A percentile compares a stretch with the other conserved stretches of the same genome.
These are phyloP conservation scores for Syngnathus typhle DNA, from an alignment of 2,113 vertebrate species.

Conservation along the genomic window DNA sequence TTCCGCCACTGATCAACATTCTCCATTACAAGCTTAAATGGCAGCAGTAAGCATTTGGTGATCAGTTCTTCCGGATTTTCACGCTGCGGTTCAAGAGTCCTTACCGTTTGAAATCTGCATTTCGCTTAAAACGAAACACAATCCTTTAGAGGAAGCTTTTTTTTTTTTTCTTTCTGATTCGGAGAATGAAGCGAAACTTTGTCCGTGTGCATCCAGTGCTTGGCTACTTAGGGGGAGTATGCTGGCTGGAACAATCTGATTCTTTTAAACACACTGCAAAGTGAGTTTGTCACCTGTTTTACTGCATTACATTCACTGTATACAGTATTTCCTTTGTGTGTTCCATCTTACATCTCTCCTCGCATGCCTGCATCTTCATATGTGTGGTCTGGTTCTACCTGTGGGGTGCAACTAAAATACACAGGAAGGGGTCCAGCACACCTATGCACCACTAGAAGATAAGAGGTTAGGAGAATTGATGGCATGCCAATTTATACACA, in stretches of 20 bases:
- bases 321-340: no score
- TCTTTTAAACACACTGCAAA: background rate
- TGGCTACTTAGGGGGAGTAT: slow-evolving; percentile 15
- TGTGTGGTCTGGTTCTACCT: no score
- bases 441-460: no score
- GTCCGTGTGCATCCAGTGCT: slow-evolving; percentile 58
- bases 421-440: no score
- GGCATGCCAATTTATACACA: background rate
- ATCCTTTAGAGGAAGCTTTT: slow-evolving; percentile 42
- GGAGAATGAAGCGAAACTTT: slow-evolving; percentile 54
- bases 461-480: no score
- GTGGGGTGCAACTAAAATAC: no score
- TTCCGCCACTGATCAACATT: slow-evolving; percentile 13
- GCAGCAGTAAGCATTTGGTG: slow-evolving; percentile 40
- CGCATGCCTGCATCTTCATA: no score
- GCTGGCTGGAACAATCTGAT: slow-evolving; percentile 25
- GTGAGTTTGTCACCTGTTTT: no score
- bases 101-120: slow-evolving; percentile 42
- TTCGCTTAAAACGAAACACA: slow-evolving; percentile 56
- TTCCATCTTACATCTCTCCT: no score
- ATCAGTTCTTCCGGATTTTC: slow-evolving; percentile 55
- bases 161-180: slow-evolving; percentile 6
- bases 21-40: slow-evolving; percentile 50
- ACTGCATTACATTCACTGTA: no score
- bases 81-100: slow-evolving; percentile 27